These are phyloP conservation scores for Aphaenogaster ashmeadi DNA, from an alignment of 1,140 invertebrate genomes.

Conservation along the genomic window DNA sequence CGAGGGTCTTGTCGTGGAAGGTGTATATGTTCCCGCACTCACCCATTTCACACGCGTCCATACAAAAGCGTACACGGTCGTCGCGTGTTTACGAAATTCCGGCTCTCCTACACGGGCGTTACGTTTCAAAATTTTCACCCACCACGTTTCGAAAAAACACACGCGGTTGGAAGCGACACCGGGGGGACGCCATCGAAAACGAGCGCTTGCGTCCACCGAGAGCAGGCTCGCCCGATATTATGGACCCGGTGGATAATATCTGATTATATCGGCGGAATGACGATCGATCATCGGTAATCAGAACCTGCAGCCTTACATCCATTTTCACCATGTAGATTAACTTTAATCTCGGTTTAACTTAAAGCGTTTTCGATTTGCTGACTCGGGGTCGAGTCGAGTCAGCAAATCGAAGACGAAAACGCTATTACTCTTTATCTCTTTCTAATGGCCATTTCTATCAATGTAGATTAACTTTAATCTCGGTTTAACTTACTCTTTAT, in stretches of 20 bases:
- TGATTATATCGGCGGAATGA: not conserved
- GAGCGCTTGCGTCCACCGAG: not conserved
- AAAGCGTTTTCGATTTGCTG: too few relatives aligned
- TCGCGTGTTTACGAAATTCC: not conserved
- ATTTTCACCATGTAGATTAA: too few relatives aligned
- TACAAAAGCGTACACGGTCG: too few relatives aligned
- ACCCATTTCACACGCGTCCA: not conserved
- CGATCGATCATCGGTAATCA: not conserved
- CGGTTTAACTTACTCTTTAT: too few relatives aligned
- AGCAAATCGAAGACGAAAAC: too few relatives aligned
- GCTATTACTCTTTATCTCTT: too few relatives aligned
- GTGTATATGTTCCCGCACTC: conserved; percentile 87
- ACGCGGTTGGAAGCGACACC: not conserved
- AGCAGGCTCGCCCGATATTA: too few relatives aligned
- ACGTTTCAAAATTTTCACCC: not conserved
- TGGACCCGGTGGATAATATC: not conserved
- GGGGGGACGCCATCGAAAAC: not conserved
- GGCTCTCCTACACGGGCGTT: not conserved
- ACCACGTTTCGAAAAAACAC: not conserved
- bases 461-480: too few relatives aligned
- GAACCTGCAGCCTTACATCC: too few relatives aligned
- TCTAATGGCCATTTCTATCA: too few relatives aligned
- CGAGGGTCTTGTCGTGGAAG: conserved; percentile 88
- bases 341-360: too few relatives aligned
- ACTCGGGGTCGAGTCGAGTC: too few relatives aligned